A percentile compares a stretch with the other conserved stretches of the same genome.
phyloP scores from a whole-genome alignment of 2,797 vertebrate genomes.

The Platalea minor region DNA sequence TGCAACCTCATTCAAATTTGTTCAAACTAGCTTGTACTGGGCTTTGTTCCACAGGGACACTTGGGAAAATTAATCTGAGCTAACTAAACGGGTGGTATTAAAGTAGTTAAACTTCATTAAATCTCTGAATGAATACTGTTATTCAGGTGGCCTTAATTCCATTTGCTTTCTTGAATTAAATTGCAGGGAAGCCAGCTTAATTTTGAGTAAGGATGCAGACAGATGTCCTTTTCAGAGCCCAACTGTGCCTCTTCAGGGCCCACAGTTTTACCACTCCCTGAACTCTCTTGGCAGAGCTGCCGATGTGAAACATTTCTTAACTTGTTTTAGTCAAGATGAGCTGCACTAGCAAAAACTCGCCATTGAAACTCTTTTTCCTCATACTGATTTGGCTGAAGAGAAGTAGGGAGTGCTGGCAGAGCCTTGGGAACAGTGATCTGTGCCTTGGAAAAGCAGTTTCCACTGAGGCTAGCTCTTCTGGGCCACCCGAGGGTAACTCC shows the following conservation, averaged over 20 bases:
- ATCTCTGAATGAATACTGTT: not conserved
- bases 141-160: not conserved
- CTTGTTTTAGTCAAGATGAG: not conserved
- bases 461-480: not conserved
- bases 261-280: not conserved
- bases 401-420: not conserved
- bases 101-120: not conserved
- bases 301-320: not conserved
- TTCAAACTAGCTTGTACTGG: not conserved
- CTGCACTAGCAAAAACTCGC: not conserved
- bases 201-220: not conserved
- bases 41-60: not conserved
- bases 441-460: not conserved
- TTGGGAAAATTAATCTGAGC: not conserved
- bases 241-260: not conserved
- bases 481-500: not conserved
- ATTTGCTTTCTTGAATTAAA: conserved; percentile 3
- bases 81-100: not conserved
- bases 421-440: not conserved
- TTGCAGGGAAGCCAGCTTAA: not conserved
- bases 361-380: not conserved
- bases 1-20: not conserved
- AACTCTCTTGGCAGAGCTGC: not conserved
- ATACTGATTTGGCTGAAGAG: not conserved
- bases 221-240: not conserved